Evolutionary conservation across 2,888 invertebrate genomes (phyloP).

Genomic region (Trypoxylon attenuatum): DNA sequence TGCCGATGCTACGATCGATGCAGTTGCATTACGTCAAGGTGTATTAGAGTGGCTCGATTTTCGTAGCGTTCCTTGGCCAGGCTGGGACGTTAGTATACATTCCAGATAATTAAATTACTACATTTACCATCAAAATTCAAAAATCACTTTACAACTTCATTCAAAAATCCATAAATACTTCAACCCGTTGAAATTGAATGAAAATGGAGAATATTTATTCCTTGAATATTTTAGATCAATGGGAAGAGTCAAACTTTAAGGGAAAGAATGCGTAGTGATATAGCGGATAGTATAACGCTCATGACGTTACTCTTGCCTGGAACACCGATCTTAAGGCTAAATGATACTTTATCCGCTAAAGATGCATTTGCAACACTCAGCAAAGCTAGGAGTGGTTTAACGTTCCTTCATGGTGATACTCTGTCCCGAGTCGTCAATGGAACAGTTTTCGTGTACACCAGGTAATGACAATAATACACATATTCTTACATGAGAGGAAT

Average conservation of each 20-base stretch:
- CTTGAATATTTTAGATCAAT: constrained; percentile 58
- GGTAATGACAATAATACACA: constrained; percentile 76
- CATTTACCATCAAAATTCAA: too few species aligned
- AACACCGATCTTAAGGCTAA: constrained; percentile 78
- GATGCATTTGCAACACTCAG: constrained; percentile 71
- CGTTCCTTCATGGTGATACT: constrained; percentile 80
- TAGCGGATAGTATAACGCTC: constrained; percentile 78
- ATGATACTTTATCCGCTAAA: constrained; percentile 69
- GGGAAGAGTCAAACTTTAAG: constrained; percentile 53
- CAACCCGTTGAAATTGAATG: too few species aligned
- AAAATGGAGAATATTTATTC: background rate
- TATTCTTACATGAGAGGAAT: too few species aligned
- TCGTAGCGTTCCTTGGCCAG: constrained; percentile 72
- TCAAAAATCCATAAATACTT: too few species aligned
- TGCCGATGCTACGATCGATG: constrained; percentile 54
- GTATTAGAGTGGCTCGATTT: constrained; percentile 48
- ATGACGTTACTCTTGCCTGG: constrained; percentile 88
- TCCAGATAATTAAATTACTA: background rate
- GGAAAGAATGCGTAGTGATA: constrained; percentile 69
- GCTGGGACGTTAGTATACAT: constrained; percentile 75
- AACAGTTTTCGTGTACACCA: constrained; percentile 81
- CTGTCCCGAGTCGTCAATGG: constrained; percentile 70
- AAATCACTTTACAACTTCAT: too few species aligned
- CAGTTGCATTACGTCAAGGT: constrained; percentile 49
- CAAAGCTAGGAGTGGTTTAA: constrained; percentile 76